Evolutionary conservation across 2,797 vertebrate species (phyloP).

Genomic region (Sebastes reedi): DNA sequence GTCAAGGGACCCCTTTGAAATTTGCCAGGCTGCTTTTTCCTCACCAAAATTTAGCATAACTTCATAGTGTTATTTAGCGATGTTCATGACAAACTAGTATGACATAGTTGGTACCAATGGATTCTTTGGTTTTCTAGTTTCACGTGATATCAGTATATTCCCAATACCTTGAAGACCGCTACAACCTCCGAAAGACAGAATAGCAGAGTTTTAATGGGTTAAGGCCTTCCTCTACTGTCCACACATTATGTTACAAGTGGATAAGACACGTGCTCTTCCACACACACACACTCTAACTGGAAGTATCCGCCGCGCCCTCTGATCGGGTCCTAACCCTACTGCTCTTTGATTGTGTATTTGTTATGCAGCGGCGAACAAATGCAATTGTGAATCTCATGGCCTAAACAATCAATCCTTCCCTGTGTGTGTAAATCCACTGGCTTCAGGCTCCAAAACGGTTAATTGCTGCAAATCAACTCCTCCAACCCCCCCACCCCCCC

Average conservation of each 20-base stretch:
- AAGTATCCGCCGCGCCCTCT: conserved; percentile 34
- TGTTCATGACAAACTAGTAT: fast-evolving
- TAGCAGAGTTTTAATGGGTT: not conserved
- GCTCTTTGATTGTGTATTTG: conserved; percentile 83
- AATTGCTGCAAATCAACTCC: conserved; percentile 84
- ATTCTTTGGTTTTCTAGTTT: no score
- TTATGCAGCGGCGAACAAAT: conserved; percentile 81
- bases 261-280: conserved; percentile 41
- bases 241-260: not conserved
- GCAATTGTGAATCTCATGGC: conserved; percentile 76
- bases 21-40: no score
- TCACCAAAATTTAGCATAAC: no score
- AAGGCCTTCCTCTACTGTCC: not conserved
- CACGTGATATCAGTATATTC: no score
- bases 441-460: conserved; percentile 83
- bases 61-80: no score
- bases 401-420: conserved; percentile 81
- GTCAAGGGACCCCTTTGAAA: no score
- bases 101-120: no score
- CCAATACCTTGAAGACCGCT: no score
- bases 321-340: conserved; percentile 56
- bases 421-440: conserved; percentile 77
- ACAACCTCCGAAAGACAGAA: no score
- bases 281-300: conserved; percentile 9
- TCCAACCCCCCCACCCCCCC: conserved; percentile 39